These are phyloP conservation scores for Aldabrachelys gigantea DNA, from an alignment of 2,113 vertebrate species.

Conservation along the genomic window DNA sequence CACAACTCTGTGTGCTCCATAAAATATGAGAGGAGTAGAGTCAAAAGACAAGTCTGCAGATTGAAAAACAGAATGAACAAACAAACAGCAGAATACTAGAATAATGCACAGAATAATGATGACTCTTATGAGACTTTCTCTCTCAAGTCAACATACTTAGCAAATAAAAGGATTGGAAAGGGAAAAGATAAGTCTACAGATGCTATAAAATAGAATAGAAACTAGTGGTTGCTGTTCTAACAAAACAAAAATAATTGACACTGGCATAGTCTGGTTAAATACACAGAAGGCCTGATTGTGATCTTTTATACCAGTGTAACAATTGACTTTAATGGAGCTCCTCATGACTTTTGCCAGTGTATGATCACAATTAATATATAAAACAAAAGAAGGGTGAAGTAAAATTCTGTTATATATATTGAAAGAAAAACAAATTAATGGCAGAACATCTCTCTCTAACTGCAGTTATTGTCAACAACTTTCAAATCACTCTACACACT, in stretches of 20 bases:
- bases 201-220: slow-evolving; percentile 58
- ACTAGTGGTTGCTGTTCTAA: slow-evolving; percentile 45
- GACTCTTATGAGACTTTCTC: slow-evolving; percentile 32
- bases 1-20: slow-evolving; percentile 71
- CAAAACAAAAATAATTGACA: slow-evolving; percentile 65
- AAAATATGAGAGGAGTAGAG: slow-evolving; percentile 65
- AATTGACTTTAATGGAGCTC: not conserved
- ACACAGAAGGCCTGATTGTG: not conserved
- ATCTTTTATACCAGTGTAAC: not conserved
- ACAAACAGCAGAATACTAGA: slow-evolving; percentile 43
- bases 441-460: not conserved
- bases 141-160: slow-evolving; percentile 20
- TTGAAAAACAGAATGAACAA: slow-evolving; percentile 62
- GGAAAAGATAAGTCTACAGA: slow-evolving; percentile 37
- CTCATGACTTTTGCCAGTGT: not conserved
- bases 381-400: not conserved
- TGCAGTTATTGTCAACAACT: not conserved
- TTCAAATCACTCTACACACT: not conserved
- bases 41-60: slow-evolving; percentile 65
- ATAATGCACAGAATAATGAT: slow-evolving; percentile 50
- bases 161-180: slow-evolving; percentile 63
- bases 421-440: not conserved
- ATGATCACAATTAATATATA: not conserved
- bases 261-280: slow-evolving; percentile 37
- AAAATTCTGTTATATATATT: not conserved